Evolutionary conservation across 2,888 invertebrate genomes (phyloP), one percentile per base, ranked within the genome.

Genomic region (Tiliacea citrago): DNA sequence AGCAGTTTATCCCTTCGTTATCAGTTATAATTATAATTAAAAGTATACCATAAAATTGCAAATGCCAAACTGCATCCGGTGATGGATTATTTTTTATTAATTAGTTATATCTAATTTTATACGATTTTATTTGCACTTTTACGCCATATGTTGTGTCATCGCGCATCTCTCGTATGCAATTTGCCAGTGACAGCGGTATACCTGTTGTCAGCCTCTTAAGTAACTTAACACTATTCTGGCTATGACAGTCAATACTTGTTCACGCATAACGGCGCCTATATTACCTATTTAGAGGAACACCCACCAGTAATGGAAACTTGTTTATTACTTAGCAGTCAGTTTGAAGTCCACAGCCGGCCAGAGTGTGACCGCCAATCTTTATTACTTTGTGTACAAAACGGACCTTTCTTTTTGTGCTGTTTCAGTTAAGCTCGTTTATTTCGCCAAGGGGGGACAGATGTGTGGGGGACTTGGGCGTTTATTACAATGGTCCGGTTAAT

Each of bases 391-490:
- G 81, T 85, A 73, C 71, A 70, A 83, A 81, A 81, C 72, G 68
- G 47, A 84, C 74, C 80, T 85, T 88, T 88, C 85, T 87, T 87
- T 90, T 90, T 90, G 86, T 82, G 68, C 79, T 85, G 78, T 85
- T 88, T 83, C 86, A 87, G 86, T 88, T 84, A 81, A 81, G 87
- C 82, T 88, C 74, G 77, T 90, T 91, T 88, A 88, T 87, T 85
- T 79, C 75, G 74, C 78, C 72, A 82, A 84, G 86, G 88, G 81
- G 74, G 77, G 77, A 76, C 81, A 82, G 75, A 84, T 84, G 77
- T 66, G 78, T 73, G 69, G 65, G 63, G 75, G 73, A 85, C 76
- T 79, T 66, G 72, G 29, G 61, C n/a, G 61, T 83, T 81, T 78
- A 79, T 77, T 84, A 68, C 70, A 67, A 49, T 42, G 42, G 51